A percentile compares a stretch with the other conserved stretches of the same genome.
These are phyloP conservation scores for Amblyopsis rosae DNA, from an alignment of 2,113 vertebrate species.

Conservation along the genomic window DNA sequence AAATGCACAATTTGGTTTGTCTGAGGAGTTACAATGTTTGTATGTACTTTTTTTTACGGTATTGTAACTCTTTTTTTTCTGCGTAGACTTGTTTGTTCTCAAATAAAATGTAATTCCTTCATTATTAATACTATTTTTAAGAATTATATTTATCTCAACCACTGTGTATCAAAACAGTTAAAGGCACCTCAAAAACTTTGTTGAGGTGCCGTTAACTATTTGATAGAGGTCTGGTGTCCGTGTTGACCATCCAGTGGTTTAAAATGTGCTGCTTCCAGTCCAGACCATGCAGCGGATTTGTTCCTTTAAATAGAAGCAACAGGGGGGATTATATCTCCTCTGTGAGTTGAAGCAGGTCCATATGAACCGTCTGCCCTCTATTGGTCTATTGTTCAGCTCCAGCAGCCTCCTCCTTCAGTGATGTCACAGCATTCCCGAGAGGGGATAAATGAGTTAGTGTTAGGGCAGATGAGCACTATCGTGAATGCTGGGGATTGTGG, in stretches of 20 bases:
- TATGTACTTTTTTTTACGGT: too few species aligned
- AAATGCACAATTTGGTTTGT: too few species aligned
- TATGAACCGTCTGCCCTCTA: slow-evolving; percentile 70
- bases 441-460: slow-evolving; percentile 76
- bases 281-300: slow-evolving; percentile 33
- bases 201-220: neutral
- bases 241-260: neutral
- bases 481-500: slow-evolving; percentile 56
- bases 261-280: slow-evolving; percentile 3
- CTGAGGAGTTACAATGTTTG: too few species aligned
- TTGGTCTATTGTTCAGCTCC: slow-evolving; percentile 74
- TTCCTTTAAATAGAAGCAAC: slow-evolving; percentile 26
- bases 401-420: slow-evolving; percentile 65
- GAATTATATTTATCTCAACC: too few species aligned
- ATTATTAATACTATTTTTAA: too few species aligned
- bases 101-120: too few species aligned
- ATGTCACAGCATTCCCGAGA: slow-evolving; percentile 77
- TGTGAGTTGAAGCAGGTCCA: slow-evolving; percentile 61
- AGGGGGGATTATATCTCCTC: slow-evolving; percentile 47
- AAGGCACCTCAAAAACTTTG: neutral
- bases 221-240: neutral
- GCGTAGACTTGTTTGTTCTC: too few species aligned
- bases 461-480: slow-evolving; percentile 72
- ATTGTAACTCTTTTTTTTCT: too few species aligned
- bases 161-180: too few species aligned